These are phyloP conservation scores for Mythimna lalbum DNA, from an alignment of 2,888 invertebrate genomes.

Conservation along the genomic window DNA sequence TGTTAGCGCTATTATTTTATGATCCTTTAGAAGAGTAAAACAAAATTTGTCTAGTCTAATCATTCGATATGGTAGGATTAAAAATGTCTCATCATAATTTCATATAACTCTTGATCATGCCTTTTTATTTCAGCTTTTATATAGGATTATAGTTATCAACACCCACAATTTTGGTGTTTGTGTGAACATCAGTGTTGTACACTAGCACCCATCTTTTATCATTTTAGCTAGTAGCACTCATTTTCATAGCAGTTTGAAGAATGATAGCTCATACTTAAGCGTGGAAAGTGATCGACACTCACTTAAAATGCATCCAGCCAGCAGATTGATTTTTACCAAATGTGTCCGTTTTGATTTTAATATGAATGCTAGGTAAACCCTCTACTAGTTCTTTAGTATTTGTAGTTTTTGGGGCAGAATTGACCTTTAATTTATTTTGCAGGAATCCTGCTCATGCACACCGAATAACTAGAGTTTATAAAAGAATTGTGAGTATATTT, in stretches of 20 bases:
- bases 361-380: slow-evolving; percentile 53
- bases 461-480: slow-evolving; percentile 58
- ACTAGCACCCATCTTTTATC: background rate
- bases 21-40: too few species aligned
- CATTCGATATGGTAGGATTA: background rate
- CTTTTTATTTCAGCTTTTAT: slow-evolving; percentile 15
- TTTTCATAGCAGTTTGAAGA: slow-evolving; percentile 4
- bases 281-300: slow-evolving; percentile 10
- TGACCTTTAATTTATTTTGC: slow-evolving; percentile 32
- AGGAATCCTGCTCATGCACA: slow-evolving; percentile 73
- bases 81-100: background rate
- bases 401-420: background rate
- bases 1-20: background rate
- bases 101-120: slow-evolving; percentile 10
- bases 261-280: slow-evolving; percentile 16
- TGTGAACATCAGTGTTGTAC: slow-evolving; percentile 6
- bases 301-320: slow-evolving; percentile 37
- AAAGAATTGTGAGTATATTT: slow-evolving; percentile 53
- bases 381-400: slow-evolving; percentile 28
- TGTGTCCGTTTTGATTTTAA: slow-evolving; percentile 48
- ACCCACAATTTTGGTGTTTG: slow-evolving; percentile 13
- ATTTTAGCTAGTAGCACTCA: slow-evolving; percentile 18
- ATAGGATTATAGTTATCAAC: slow-evolving; percentile 2
- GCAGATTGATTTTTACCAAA: slow-evolving; percentile 28
- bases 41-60: background rate